Conservation (phyloP, 2,888 invertebrate species). For the Tanytarsus gracilentus region DNA sequence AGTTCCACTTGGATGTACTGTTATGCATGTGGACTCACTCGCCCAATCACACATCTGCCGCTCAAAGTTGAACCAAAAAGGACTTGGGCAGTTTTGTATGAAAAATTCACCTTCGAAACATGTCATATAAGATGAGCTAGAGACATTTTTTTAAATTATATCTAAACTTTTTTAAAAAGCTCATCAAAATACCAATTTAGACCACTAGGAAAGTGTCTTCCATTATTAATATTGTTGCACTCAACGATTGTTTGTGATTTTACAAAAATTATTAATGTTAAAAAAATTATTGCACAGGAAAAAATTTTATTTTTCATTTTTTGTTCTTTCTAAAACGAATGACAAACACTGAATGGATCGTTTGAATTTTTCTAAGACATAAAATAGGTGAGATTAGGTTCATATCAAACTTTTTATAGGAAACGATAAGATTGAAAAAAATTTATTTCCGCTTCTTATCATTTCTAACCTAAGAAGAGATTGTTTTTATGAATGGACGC, state of each 20-base stretch:
- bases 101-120: background rate
- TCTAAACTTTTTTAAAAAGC: background rate
- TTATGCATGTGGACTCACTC: background rate
- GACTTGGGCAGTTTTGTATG: background rate
- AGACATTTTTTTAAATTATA: background rate
- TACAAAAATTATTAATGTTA: background rate
- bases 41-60: background rate
- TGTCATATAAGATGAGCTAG: background rate
- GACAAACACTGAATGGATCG: no score
- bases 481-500: no score
- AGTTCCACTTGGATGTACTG: background rate
- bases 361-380: no score
- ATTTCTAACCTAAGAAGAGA: no score
- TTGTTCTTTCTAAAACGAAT: background rate
- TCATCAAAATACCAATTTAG: slow-evolving; percentile 6
- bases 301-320: background rate
- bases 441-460: no score
- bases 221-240: background rate
- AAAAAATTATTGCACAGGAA: background rate
- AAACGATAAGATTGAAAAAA: no score
- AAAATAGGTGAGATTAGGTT: no score
- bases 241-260: background rate
- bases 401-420: no score
- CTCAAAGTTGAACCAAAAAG: background rate
- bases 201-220: slow-evolving; percentile 17